Evolutionary conservation across 2,113 vertebrate species (phyloP), one percentile per base, ranked within the genome.

Genomic region (Rhodinocichla rosea): DNA sequence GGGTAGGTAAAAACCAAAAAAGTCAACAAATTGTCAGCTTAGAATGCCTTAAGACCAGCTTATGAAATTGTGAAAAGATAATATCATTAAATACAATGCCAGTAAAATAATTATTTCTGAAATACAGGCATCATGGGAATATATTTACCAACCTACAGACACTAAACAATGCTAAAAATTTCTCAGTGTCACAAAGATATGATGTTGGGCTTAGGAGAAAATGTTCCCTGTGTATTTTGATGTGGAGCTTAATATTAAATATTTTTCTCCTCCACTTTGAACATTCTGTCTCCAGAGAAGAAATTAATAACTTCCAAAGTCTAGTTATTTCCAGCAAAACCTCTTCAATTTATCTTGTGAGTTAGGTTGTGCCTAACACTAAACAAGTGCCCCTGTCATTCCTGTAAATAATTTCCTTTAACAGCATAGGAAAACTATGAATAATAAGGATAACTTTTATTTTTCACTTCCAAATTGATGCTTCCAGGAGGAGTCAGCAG

Each of bases 401-500:
- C 9, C 55, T 75, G 22, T 68, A 59, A 64, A n/a, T n/a, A 4
- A 0, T 63, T 79, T 67, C 47, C 68, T 87, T 33, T 84, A 71
- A 11, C 18, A 64, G 35, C 37, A 7, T 3, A 24, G 39, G 59
- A 57, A 45, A 84, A 59, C n/a, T 9, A 3, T 40, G 47, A 83
- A 55, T 68, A 71, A 45, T 35, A 35, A 49, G 30, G 26, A 15
- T 77, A 75, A 79, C 27, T 88, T 81, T 64, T 65, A 47, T 65
- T 89, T 96, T 96, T 53, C 37, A 71, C 12, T 59, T 50, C 2
- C 40, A 13, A 53, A 44, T 40, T 30, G 8, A 13, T 26, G 62
- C 71, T 78, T 47, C 4, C 42, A 99, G 99, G 99, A 99, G 95
- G 99, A 99, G 90, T 99, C 99, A 7, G 99, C 99, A 7, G 99